These are phyloP conservation scores for Girardinus metallicus DNA, from an alignment of 2,797 vertebrate genomes.

Conservation along the genomic window DNA sequence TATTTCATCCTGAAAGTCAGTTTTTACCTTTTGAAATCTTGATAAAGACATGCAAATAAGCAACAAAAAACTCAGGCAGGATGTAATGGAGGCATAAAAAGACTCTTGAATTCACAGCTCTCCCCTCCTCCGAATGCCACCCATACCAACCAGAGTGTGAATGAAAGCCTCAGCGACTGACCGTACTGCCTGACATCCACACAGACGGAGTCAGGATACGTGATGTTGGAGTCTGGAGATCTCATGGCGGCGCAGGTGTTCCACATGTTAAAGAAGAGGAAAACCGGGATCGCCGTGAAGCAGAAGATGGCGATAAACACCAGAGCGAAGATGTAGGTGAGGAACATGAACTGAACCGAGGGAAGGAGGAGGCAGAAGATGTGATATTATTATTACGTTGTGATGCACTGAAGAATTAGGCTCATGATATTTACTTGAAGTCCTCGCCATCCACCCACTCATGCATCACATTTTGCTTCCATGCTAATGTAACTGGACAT, in stretches of 20 bases:
- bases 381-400: background rate
- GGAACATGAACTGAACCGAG: constrained; percentile 92
- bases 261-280: constrained; percentile 99
- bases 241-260: constrained; percentile 92
- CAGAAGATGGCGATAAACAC: constrained; percentile 95
- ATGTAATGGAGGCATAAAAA: background rate
- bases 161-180: constrained; percentile 50
- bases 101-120: background rate
- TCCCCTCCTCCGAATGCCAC: background rate
- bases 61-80: background rate
- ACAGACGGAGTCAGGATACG: constrained; percentile 92
- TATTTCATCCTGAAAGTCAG: background rate
- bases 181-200: constrained; percentile 98
- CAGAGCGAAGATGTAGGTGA: constrained; percentile 95
- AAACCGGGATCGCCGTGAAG: constrained; percentile 95
- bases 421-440: constrained; percentile 25
- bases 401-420: constrained; percentile 8
- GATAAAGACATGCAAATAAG: background rate
- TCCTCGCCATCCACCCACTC: constrained; percentile 3
- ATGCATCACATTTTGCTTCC: constrained; percentile 19
- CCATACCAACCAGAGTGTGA: background rate
- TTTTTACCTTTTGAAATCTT: background rate
- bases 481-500: constrained; percentile 65
- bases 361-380: background rate
- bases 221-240: constrained; percentile 89